phyloP scores from a whole-genome alignment of 2,888 invertebrate species.

The Amorpha juglandis region DNA sequence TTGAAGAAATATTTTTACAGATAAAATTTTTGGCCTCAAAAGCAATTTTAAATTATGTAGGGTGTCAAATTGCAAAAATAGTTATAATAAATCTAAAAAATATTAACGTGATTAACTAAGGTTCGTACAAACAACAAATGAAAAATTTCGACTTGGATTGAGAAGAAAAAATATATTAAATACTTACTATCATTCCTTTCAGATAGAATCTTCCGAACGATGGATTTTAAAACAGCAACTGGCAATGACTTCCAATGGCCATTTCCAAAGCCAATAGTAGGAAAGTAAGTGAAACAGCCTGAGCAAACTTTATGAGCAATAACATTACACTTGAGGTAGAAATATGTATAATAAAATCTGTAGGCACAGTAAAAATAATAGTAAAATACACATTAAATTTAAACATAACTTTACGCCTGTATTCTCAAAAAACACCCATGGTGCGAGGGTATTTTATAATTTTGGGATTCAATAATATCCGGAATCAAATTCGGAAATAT shows the following conservation, averaged over 20 bases:
- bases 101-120: constrained; percentile 65
- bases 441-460: too few relatives aligned
- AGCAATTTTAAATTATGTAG: constrained; percentile 81
- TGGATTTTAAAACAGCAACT: constrained; percentile 78
- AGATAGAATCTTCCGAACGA: constrained; percentile 39
- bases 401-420: neutral
- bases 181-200: neutral
- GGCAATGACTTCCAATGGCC: constrained; percentile 85
- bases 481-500: too few relatives aligned
- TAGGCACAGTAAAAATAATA: too few relatives aligned
- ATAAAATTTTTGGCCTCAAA: constrained; percentile 78
- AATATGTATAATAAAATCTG: neutral
- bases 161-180: neutral
- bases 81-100: constrained; percentile 78
- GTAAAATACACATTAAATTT: too few relatives aligned
- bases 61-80: constrained; percentile 76
- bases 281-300: constrained; percentile 69
- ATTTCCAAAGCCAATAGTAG: constrained; percentile 81
- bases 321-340: neutral
- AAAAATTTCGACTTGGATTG: constrained; percentile 2
- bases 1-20: constrained; percentile 76
- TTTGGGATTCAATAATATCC: too few relatives aligned
- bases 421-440: neutral
- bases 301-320: constrained; percentile 24
- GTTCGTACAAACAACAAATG: constrained; percentile 37